Evolutionary conservation across 2,888 invertebrate species (phyloP).

Genomic region (Aleiodes testaceus): DNA sequence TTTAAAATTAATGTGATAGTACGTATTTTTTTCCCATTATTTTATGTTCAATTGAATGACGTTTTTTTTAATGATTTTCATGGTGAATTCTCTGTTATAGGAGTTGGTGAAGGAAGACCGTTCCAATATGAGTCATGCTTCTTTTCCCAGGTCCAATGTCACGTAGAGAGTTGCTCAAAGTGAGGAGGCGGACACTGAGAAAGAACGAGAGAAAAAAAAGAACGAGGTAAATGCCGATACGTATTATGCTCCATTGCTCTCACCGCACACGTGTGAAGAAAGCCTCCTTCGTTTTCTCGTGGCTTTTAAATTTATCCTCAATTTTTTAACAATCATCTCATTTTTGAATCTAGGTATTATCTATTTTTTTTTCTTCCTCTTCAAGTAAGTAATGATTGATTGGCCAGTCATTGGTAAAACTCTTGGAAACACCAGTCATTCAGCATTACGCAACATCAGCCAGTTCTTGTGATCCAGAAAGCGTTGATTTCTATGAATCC

Average conservation of each 20-base stretch:
- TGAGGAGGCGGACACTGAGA: not conserved
- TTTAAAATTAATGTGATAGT: not conserved
- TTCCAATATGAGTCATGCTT: slow-evolving; percentile 1
- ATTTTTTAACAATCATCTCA: not conserved
- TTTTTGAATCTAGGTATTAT: not conserved
- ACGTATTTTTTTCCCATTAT: too few relatives aligned
- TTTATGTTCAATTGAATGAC: not conserved
- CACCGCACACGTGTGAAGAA: not conserved
- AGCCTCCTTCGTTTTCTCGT: not conserved
- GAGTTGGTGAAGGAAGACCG: slow-evolving; percentile 10
- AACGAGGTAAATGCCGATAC: slow-evolving; percentile 16
- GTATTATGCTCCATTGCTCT: not conserved
- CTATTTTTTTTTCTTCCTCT: too few relatives aligned
- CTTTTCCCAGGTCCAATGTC: not conserved
- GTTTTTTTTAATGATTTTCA: not conserved
- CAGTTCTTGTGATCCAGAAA: slow-evolving; percentile 1
- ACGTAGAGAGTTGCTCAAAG: slow-evolving; percentile 15
- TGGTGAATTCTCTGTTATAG: not conserved
- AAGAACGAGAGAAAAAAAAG: not conserved
- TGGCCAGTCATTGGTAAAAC: not conserved
- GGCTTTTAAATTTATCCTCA: not conserved
- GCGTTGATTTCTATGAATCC: too few relatives aligned
- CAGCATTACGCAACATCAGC: not conserved
- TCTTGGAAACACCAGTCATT: slow-evolving; percentile 8
- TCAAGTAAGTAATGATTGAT: not conserved